These are phyloP conservation scores for Drosophila borealis DNA, from an alignment of 2,888 invertebrate species.

Conservation along the genomic window DNA sequence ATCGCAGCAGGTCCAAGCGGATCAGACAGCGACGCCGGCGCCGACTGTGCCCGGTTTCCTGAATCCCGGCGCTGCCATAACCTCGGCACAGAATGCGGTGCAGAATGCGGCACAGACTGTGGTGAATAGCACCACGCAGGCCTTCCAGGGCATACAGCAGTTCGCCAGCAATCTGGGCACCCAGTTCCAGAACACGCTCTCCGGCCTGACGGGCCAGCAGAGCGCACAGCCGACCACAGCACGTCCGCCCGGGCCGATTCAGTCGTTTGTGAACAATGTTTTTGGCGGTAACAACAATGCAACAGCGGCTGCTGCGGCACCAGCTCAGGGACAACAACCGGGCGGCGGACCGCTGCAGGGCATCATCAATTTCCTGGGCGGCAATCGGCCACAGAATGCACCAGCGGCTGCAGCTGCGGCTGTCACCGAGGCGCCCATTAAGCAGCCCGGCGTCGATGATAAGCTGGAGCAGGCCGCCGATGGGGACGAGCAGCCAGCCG, in stretches of 20 bases:
- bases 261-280: constrained; percentile 79
- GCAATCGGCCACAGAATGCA: constrained; percentile 75
- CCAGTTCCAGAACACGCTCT: constrained; percentile 79
- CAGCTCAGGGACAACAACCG: constrained; percentile 53
- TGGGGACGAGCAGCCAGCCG: constrained; percentile 42
- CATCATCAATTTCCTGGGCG: constrained; percentile 82
- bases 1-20: constrained; percentile 35
- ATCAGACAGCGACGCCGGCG: constrained; percentile 55
- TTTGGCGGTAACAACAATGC: constrained; percentile 76
- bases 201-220: constrained; percentile 71
- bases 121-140: constrained; percentile 77
- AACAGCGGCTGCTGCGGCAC: constrained; percentile 29
- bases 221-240: constrained; percentile 67
- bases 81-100: constrained; percentile 70
- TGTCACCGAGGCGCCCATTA: constrained; percentile 28
- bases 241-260: constrained; percentile 82
- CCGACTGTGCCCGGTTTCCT: constrained; percentile 78
- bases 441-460: constrained; percentile 47
- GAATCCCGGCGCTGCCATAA: constrained; percentile 72
- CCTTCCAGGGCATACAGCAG: constrained; percentile 81
- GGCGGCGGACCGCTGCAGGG: constrained; percentile 79
- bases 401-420: constrained; percentile 33
- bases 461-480: constrained; percentile 57
- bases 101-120: constrained; percentile 75
- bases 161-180: constrained; percentile 78